phyloP scores from a whole-genome alignment of 1,140 invertebrate species.

The Reticulitermes speratus region DNA sequence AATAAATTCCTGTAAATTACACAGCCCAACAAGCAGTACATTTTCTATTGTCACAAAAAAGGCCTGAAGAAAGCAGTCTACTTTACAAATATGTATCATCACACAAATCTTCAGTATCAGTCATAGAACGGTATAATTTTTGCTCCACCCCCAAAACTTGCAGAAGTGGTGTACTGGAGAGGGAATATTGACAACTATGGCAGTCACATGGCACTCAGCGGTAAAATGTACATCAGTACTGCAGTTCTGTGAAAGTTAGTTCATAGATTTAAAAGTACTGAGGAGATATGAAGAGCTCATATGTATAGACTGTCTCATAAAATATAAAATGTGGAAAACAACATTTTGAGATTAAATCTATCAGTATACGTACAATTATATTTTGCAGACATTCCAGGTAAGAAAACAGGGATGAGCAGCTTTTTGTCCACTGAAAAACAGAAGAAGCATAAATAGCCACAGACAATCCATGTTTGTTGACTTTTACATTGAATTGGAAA shows the following conservation, averaged over 20 bases:
- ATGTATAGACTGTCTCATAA: background rate
- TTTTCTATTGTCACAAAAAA: too few species aligned
- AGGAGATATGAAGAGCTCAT: background rate
- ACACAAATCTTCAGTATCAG: too few species aligned
- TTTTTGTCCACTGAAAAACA: background rate
- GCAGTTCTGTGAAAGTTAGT: background rate
- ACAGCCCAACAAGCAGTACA: too few species aligned
- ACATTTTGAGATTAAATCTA: background rate
- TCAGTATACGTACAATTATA: background rate
- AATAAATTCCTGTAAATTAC: too few species aligned
- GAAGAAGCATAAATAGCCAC: too few species aligned
- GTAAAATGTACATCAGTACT: background rate
- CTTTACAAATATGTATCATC: too few species aligned
- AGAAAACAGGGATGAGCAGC: background rate
- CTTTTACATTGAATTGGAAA: too few species aligned
- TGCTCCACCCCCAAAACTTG: too few species aligned
- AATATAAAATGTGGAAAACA: background rate
- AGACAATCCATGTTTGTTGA: too few species aligned
- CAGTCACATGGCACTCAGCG: background rate
- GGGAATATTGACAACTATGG: background rate
- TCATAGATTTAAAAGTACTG: background rate
- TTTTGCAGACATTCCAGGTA: constrained; percentile 15
- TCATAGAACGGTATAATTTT: too few species aligned
- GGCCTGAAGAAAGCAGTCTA: too few species aligned
- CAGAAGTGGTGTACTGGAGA: background rate